Conservation (phyloP, 2,888 invertebrate species). For the Mycalesis mineus region DNA sequence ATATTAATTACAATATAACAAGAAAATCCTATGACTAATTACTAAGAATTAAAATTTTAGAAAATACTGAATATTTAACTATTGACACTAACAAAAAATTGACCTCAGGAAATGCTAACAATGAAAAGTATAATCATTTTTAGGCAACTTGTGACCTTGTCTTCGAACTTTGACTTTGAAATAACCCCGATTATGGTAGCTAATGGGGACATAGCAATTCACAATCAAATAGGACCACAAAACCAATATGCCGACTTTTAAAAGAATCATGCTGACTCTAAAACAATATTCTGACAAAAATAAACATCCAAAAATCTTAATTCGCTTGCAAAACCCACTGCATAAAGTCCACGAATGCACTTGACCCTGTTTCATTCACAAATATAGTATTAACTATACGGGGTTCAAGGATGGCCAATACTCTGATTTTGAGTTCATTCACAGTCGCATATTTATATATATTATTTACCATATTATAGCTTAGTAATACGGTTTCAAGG, state of each 20-base stretch:
- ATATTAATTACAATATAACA: too few species aligned
- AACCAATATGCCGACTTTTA: too few species aligned
- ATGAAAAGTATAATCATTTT: too few species aligned
- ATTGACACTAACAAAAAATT: neutral
- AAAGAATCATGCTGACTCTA: too few species aligned
- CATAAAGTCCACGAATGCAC: neutral
- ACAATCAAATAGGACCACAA: too few species aligned
- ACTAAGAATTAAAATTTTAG: neutral
- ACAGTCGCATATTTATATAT: neutral
- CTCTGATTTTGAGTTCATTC: constrained; percentile 2
- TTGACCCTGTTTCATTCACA: neutral
- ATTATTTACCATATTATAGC: neutral
- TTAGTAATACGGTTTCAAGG: neutral
- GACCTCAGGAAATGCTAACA: neutral
- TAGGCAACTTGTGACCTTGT: too few species aligned
- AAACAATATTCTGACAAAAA: too few species aligned
- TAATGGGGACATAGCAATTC: too few species aligned
- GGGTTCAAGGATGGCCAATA: neutral
- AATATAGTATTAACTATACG: neutral
- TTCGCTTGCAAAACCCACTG: too few species aligned
- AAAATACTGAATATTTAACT: neutral
- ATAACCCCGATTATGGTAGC: too few species aligned
- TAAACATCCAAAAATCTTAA: too few species aligned
- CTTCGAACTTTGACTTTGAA: too few species aligned
- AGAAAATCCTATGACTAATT: neutral